phyloP scores from a whole-genome alignment of 1,140 invertebrate genomes.

The Dendrolimus punctatus region DNA sequence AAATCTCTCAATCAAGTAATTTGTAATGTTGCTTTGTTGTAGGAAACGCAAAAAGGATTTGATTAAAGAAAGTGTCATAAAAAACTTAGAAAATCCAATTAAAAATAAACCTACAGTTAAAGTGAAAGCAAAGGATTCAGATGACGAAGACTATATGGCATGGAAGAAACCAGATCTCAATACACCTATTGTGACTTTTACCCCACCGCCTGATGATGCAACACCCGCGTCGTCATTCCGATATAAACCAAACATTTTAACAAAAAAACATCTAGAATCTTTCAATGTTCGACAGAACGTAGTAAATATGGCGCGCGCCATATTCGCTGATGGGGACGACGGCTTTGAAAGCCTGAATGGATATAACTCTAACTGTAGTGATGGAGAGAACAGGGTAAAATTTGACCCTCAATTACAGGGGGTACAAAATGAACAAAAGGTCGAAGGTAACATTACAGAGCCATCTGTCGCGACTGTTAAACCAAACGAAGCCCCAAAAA shows the following conservation, averaged over 20 bases:
- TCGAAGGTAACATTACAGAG: slow-evolving; percentile 3
- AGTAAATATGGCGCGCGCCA: slow-evolving; percentile 26
- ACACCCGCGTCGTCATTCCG: slow-evolving; percentile 32
- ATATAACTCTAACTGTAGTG: slow-evolving; percentile 82
- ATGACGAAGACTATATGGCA: slow-evolving; percentile 64
- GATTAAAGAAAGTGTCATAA: slow-evolving; percentile 37
- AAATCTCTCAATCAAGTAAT: not conserved
- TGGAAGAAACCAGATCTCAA: slow-evolving; percentile 55
- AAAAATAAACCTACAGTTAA: slow-evolving; percentile 42
- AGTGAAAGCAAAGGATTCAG: slow-evolving; percentile 61
- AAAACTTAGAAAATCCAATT: slow-evolving; percentile 25
- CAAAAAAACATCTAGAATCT: slow-evolving; percentile 59
- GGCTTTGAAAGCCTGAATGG: slow-evolving; percentile 90
- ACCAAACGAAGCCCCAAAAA: not conserved
- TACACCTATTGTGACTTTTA: slow-evolving; percentile 55
- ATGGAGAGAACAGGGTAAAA: slow-evolving; percentile 40
- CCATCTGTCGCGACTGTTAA: slow-evolving; percentile 10
- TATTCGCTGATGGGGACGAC: slow-evolving; percentile 78
- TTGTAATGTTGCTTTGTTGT: slow-evolving; percentile 16
- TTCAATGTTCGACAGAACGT: slow-evolving; percentile 50
- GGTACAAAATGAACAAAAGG: slow-evolving; percentile 11
- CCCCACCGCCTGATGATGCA: slow-evolving; percentile 45
- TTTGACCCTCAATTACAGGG: slow-evolving; percentile 9
- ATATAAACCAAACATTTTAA: slow-evolving; percentile 52
- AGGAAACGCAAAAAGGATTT: slow-evolving; percentile 60